Conservation (phyloP, 2,113 vertebrate genomes). For the Oryzias woworae region DNA sequence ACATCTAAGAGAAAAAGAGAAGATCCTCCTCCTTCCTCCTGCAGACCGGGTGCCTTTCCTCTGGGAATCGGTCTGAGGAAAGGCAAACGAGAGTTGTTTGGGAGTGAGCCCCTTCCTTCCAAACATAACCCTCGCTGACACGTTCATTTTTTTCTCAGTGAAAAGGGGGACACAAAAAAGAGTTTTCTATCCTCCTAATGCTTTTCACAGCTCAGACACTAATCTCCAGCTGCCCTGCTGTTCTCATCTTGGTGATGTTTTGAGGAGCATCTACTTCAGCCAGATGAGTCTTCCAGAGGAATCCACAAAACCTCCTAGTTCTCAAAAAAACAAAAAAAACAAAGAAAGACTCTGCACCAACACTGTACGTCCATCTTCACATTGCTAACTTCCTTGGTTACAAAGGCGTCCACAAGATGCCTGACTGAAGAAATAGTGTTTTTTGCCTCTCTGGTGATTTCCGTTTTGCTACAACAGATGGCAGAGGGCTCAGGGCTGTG, state of each 20-base stretch:
- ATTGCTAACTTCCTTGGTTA: constrained; percentile 12
- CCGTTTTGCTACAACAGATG: constrained; percentile 62
- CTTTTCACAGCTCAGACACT: constrained; percentile 11
- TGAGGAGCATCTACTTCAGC: constrained; percentile 45
- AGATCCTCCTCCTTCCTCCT: constrained; percentile 71
- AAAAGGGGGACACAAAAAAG: constrained; percentile 6
- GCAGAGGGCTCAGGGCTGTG: constrained; percentile 54
- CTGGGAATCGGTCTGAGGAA: constrained; percentile 48
- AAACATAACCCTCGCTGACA: constrained; percentile 56
- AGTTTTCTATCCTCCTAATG: constrained; percentile 21
- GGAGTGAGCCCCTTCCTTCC: constrained; percentile 57
- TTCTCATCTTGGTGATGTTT: constrained; percentile 16
- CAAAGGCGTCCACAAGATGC: constrained; percentile 47
- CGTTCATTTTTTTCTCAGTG: constrained; percentile 50
- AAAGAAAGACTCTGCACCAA: constrained; percentile 9
- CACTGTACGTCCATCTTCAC: not conserved
- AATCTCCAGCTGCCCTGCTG: constrained; percentile 35
- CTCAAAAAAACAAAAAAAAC: not conserved
- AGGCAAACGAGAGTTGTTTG: constrained; percentile 59
- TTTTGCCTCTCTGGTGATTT: constrained; percentile 42
- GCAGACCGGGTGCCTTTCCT: constrained; percentile 56
- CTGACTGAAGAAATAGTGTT: constrained; percentile 42
- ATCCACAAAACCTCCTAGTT: not conserved
- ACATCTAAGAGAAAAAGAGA: constrained; percentile 77
- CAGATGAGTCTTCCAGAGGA: constrained; percentile 25